phyloP scores from a whole-genome alignment of 2,888 invertebrate genomes.

The Elmis aenea region DNA sequence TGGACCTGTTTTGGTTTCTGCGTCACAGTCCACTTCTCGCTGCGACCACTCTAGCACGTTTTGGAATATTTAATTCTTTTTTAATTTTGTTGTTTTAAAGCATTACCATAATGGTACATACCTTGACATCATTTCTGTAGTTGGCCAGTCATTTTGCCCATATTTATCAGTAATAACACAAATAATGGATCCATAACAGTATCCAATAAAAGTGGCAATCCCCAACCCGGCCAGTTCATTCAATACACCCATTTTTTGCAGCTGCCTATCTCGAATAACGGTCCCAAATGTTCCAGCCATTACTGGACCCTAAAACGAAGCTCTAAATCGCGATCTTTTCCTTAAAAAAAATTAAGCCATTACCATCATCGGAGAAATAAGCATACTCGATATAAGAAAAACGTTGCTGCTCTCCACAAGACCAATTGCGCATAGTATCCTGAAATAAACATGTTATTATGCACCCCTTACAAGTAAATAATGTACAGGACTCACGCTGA shows the following conservation, averaged over 20 bases:
- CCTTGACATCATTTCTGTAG: conserved; percentile 61
- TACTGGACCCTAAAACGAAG: conserved; percentile 61
- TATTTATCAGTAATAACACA: conserved; percentile 54
- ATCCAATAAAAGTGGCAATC: conserved; percentile 63
- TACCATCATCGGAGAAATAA: conserved; percentile 77
- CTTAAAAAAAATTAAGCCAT: conserved; percentile 14
- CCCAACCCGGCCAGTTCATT: conserved; percentile 65
- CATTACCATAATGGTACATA: conserved; percentile 33
- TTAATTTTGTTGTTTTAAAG: no score
- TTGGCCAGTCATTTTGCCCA: conserved; percentile 58
- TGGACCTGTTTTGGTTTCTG: no score
- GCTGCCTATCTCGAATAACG: conserved; percentile 59
- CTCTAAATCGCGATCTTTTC: background rate
- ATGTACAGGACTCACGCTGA: conserved; percentile 54
- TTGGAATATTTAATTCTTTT: background rate
- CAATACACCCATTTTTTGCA: conserved; percentile 60
- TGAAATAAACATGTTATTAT: conserved; percentile 33
- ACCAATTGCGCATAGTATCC: conserved; percentile 67
- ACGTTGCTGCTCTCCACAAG: conserved; percentile 70
- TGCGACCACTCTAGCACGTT: background rate
- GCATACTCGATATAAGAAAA: conserved; percentile 72
- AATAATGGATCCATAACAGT: conserved; percentile 60
- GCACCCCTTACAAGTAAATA: background rate
- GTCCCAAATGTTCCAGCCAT: conserved; percentile 72
- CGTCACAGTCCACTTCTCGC: no score